Evolutionary conservation across 30 jellyfish, hydroid and myxozoan species (phyloP).

Genomic region (Mastigias papua): DNA sequence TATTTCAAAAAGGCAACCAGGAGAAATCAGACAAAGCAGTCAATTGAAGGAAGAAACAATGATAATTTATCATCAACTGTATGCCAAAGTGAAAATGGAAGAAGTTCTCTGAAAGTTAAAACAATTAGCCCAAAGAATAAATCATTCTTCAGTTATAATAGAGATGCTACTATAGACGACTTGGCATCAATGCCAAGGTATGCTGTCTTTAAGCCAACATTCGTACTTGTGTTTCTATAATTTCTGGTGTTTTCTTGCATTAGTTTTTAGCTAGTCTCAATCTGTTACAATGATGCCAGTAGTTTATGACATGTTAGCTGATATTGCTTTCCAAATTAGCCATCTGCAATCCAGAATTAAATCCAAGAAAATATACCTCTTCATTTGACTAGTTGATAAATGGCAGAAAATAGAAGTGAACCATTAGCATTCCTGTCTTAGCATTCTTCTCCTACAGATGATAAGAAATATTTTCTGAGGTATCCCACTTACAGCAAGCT

Average conservation of each 20-base stretch:
- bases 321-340: too few species aligned
- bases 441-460: too few species aligned
- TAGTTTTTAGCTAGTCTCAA: background rate
- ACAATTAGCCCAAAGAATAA: background rate
- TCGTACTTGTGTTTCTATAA: too few species aligned
- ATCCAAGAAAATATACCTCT: too few species aligned
- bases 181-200: background rate
- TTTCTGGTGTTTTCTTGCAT: background rate
- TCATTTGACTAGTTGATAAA: too few species aligned
- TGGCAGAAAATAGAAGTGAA: too few species aligned
- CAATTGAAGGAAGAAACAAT: background rate
- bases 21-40: background rate
- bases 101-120: background rate
- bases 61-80: background rate
- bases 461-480: too few species aligned
- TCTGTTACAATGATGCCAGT: too few species aligned
- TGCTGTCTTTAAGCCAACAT: background rate
- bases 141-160: background rate
- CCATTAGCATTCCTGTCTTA: too few species aligned
- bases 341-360: too few species aligned
- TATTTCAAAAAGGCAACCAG: constrained; percentile 25
- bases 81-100: background rate
- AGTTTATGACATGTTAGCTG: too few species aligned
- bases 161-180: background rate
- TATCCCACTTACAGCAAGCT: background rate